These are phyloP conservation scores for Acomys russatus DNA, from an alignment of 2,797 vertebrate species.

Conservation along the genomic window DNA sequence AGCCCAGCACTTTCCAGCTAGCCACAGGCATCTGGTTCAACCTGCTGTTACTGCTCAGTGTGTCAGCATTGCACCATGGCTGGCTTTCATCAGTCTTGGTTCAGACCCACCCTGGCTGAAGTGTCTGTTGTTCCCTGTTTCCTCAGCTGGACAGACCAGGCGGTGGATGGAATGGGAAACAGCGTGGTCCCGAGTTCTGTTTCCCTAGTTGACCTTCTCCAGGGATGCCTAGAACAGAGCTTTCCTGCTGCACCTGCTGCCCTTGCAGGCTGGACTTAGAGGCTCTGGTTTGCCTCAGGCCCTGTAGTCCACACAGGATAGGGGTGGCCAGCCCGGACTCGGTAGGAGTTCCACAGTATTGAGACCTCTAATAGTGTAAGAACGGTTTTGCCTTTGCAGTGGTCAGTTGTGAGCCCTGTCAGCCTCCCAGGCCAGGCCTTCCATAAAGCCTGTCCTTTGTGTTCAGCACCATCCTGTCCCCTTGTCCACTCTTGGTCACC, in stretches of 20 bases:
- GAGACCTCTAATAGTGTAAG: no score
- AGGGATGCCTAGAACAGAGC: fast-evolving
- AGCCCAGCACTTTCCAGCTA: neutral
- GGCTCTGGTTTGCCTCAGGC: neutral
- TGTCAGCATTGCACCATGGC: neutral
- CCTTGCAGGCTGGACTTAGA: neutral
- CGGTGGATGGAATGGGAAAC: neutral
- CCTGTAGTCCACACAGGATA: neutral
- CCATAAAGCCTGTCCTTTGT: neutral
- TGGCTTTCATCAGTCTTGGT: neutral
- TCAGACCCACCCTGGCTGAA: neutral
- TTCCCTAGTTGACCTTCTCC: neutral
- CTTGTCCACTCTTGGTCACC: fast-evolving
- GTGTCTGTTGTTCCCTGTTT: fast-evolving
- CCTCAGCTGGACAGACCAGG: neutral
- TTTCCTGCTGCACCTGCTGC: neutral
- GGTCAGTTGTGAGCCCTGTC: neutral
- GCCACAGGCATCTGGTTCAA: neutral
- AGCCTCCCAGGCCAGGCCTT: fast-evolving
- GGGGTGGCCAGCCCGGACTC: fast-evolving
- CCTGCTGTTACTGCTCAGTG: neutral
- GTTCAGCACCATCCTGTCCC: fast-evolving
- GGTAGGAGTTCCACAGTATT: neutral
- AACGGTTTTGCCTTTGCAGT: neutral
- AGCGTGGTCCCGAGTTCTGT: neutral